Evolutionary conservation across 2,113 vertebrate genomes (phyloP), one percentile per base, ranked within the genome.

Genomic region (Polyodon spathula): DNA sequence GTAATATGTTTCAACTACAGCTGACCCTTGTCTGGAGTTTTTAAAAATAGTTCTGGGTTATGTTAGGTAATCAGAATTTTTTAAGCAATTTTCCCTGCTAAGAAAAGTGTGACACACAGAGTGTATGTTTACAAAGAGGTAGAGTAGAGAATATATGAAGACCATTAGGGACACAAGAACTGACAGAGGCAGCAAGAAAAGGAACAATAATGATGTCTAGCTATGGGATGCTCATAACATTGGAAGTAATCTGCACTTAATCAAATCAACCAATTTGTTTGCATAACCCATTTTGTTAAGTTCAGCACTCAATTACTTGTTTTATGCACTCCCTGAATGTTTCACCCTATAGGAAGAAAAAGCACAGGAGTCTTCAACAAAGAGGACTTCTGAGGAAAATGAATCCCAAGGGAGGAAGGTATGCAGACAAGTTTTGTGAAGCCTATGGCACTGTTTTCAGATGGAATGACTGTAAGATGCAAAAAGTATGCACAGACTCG

Each of bases 141-240:
- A 5, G 15, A 46, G 51, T 27, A 15, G 41, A n/a, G n/a, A 51
- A 54, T 54, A 27, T 12, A 12, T 60, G 58, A 65, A 10, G 27
- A 37, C 51, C 58, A 65, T 65, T 60, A 60, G 58, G 44, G 53
- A 54, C 14, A 44, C 10, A 6, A 37, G 16, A 64, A 55, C 57
- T 60, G 52, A 65, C 41, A 17, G 57, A 54, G 15, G 41, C 11
- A 11, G 37, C 10, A 50, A 41, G 46, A 46, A 44, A 60, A 60
- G 9, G 27, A 50, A 60, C 44, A 60, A 6, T 60, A 51, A 17
- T 41, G 57, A 54, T 40, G 41, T n/a, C 12, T 17, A 17, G 57
- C 40, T 46, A 44, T 16, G 38, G 40, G 14, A 54, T 59, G 9
- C 50, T 8, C 38, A 7, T 40, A 41, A 41, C 48, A 58, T 64